Evolutionary conservation across 2,113 vertebrate genomes (phyloP).

Genomic region (Antechinus flavipes): DNA sequence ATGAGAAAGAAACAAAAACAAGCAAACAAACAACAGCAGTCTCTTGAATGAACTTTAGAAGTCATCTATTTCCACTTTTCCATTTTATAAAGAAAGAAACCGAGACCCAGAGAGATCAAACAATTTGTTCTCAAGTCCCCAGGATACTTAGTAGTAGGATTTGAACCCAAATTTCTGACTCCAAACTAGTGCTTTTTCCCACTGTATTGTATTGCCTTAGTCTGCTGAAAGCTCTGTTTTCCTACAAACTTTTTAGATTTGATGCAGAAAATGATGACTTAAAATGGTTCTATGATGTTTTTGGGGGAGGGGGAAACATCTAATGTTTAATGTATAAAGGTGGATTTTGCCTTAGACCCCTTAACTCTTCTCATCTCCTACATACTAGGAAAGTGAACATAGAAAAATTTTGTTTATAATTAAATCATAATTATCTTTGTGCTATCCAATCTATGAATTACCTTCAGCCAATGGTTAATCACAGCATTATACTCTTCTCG

Average conservation of each 20-base stretch:
- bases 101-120: neutral
- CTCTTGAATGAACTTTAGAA: neutral
- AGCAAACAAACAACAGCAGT: too few species aligned
- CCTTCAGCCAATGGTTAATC: neutral
- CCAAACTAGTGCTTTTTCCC: neutral
- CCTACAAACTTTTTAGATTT: neutral
- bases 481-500: neutral
- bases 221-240: neutral
- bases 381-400: neutral
- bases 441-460: neutral
- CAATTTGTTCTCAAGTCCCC: neutral
- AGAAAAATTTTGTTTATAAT: neutral
- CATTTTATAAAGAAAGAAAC: neutral
- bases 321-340: neutral
- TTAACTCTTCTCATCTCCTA: neutral
- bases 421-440: accelerated
- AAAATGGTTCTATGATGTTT: neutral
- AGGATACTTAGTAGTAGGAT: neutral
- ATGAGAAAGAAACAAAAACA: too few species aligned
- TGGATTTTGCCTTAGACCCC: neutral
- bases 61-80: neutral
- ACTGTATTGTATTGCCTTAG: neutral
- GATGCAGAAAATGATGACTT: neutral
- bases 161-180: neutral
- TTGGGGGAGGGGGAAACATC: neutral